Conservation (phyloP, 2,113 vertebrate species). For the Holacanthus passer region DNA sequence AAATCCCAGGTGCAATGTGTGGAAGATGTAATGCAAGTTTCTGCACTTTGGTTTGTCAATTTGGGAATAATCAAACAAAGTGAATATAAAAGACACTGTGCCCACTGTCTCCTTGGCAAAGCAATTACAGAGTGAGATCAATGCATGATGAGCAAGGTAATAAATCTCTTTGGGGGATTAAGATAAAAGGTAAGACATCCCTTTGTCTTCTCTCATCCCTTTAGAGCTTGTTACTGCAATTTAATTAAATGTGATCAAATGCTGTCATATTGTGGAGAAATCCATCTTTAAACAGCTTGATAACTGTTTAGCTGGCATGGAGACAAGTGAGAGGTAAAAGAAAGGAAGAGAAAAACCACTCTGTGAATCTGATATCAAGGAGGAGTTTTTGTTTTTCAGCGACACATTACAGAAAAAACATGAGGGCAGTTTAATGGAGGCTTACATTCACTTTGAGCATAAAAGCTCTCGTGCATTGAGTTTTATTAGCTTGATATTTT, state of each 20-base stretch:
- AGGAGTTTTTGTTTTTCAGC: background rate
- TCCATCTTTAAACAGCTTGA: conserved; percentile 21
- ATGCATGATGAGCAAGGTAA: background rate
- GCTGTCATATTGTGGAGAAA: conserved; percentile 24
- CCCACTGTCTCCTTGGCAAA: conserved; percentile 3
- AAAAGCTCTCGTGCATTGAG: conserved; percentile 37
- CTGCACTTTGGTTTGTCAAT: background rate
- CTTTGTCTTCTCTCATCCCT: conserved; percentile 11
- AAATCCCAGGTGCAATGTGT: background rate
- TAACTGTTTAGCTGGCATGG: conserved; percentile 8
- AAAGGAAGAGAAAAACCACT: background rate
- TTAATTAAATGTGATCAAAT: conserved; percentile 28
- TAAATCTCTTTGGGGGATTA: conserved; percentile 6
- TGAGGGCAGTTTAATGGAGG: conserved; percentile 47
- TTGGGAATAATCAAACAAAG: conserved; percentile 15
- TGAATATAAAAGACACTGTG: background rate
- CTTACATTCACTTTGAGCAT: conserved; percentile 14
- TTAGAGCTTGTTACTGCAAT: background rate
- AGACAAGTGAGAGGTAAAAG: background rate
- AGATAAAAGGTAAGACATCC: background rate
- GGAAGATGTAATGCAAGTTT: background rate
- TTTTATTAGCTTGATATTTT: conserved; percentile 11
- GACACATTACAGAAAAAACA: conserved; percentile 14
- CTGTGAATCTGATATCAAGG: background rate
- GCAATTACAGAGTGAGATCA: conserved; percentile 13